Percentiles rank a stretch among this genome's conserved stretches.
Conservation (phyloP, 2,797 vertebrate species). For the Sternarchorhynchus goeldii region DNA sequence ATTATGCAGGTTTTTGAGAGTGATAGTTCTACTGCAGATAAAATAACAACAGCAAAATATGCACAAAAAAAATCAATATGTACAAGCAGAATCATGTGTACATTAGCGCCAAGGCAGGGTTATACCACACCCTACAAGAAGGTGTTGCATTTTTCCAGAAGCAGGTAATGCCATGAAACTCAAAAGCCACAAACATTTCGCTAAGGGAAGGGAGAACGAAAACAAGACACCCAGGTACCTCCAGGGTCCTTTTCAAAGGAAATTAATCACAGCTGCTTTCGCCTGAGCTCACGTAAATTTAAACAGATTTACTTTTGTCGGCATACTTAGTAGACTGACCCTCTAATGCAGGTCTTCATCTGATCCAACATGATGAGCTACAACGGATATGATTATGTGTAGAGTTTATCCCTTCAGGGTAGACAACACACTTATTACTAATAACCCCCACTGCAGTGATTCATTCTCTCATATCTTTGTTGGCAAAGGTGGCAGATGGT, state of each 20-base stretch:
- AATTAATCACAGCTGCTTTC: constrained; percentile 35
- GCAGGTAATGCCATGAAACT: constrained; percentile 14
- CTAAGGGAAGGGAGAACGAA: constrained; percentile 7
- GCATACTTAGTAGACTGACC: background rate
- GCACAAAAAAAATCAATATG: no score
- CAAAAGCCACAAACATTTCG: constrained; percentile 6
- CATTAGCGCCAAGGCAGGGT: background rate
- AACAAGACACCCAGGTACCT: constrained; percentile 6
- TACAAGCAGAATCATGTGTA: no score
- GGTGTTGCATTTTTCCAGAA: constrained; percentile 11
- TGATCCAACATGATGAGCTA: constrained; percentile 2
- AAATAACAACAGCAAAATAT: background rate
- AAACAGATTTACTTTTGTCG: constrained; percentile 4
- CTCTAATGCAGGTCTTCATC: constrained; percentile 44
- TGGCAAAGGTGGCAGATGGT: background rate
- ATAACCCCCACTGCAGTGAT: background rate
- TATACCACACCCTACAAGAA: constrained; percentile 37
- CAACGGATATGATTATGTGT: constrained; percentile 2
- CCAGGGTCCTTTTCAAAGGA: constrained; percentile 5
- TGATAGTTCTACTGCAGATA: background rate
- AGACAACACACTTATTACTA: constrained; percentile 24
- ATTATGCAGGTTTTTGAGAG: no score
- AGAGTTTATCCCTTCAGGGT: background rate
- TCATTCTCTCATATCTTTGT: background rate
- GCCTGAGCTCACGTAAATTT: constrained; percentile 12